phyloP scores from a whole-genome alignment of 1,140 invertebrate species.

The Matsumurasca onukii region DNA sequence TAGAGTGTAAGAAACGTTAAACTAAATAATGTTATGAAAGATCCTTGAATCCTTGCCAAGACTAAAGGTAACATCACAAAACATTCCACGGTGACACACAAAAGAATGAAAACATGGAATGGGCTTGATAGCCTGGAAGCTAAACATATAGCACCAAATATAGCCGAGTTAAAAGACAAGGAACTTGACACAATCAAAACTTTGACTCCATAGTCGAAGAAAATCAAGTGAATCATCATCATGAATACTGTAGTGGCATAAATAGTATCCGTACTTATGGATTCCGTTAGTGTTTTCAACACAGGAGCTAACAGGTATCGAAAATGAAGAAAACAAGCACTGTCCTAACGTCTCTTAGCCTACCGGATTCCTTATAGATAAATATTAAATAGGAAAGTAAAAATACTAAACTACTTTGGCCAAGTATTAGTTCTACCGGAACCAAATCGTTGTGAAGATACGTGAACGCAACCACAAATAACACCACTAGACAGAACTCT shows the following conservation, averaged over 20 bases:
- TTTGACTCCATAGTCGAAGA: slow-evolving; percentile 87
- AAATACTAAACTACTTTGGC: slow-evolving; percentile 55
- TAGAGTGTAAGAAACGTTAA: slow-evolving; percentile 52
- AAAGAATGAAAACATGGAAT: slow-evolving; percentile 83
- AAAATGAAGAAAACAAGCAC: slow-evolving; percentile 78
- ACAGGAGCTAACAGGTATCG: slow-evolving; percentile 87
- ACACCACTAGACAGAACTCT: slow-evolving; percentile 70
- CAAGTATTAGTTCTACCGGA: slow-evolving; percentile 60
- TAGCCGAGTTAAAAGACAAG: slow-evolving; percentile 84
- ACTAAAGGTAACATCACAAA: slow-evolving; percentile 89
- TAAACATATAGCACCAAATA: slow-evolving; percentile 92
- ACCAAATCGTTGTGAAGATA: slow-evolving; percentile 68
- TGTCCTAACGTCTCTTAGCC: slow-evolving; percentile 61
- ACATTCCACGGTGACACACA: slow-evolving; percentile 80
- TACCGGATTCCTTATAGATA: slow-evolving; percentile 45
- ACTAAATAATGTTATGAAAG: slow-evolving; percentile 45
- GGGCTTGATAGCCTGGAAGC: slow-evolving; percentile 84
- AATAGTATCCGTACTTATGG: slow-evolving; percentile 95
- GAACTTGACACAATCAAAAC: slow-evolving; percentile 80
- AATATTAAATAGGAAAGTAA: slow-evolving; percentile 60
- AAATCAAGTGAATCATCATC: slow-evolving; percentile 84
- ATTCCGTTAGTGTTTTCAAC: slow-evolving; percentile 92
- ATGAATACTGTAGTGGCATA: slow-evolving; percentile 88
- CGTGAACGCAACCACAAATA: slow-evolving; percentile 74
- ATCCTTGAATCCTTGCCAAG: slow-evolving; percentile 57